phyloP scores from a whole-genome alignment of 1,140 invertebrate genomes.

The Aphelinus atriplicis region DNA sequence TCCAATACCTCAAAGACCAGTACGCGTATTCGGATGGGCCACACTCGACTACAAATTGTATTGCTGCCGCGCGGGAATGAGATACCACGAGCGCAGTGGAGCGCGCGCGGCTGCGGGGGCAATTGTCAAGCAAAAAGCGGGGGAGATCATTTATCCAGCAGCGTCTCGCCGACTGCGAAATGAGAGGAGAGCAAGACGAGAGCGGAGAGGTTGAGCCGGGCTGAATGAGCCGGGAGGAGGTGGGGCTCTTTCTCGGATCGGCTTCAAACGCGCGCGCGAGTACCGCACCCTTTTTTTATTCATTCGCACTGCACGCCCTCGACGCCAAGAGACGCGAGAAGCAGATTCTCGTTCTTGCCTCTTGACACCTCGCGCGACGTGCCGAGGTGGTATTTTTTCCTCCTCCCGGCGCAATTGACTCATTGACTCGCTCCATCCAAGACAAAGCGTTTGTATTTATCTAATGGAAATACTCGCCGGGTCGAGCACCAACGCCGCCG shows the following conservation, averaged over 20 bases:
- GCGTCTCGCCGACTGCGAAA: too few species aligned
- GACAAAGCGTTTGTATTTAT: neutral
- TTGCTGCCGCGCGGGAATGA: too few species aligned
- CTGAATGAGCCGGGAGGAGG: constrained; percentile 37
- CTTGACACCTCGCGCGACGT: neutral
- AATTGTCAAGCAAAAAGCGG: constrained; percentile 48
- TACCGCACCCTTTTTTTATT: constrained; percentile 65
- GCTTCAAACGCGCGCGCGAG: constrained; percentile 56
- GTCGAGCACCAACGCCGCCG: too few species aligned
- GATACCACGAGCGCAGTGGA: too few species aligned
- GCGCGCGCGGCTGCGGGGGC: too few species aligned
- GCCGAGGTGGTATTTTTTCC: neutral
- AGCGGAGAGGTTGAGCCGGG: constrained; percentile 11
- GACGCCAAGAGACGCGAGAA: constrained; percentile 41
- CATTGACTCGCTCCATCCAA: constrained; percentile 1
- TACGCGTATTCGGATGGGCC: too few species aligned
- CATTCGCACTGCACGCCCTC: constrained; percentile 61
- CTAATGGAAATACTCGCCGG: neutral
- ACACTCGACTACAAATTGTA: too few species aligned
- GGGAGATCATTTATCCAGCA: constrained; percentile 4
- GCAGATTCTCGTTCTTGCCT: constrained; percentile 45
- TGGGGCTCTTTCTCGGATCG: constrained; percentile 55
- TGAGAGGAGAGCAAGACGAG: constrained; percentile 1
- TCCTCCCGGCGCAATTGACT: neutral
- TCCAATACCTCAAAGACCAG: too few species aligned